Percentiles rank a stretch among this genome's conserved stretches.
Evolutionary conservation across 2,888 invertebrate species (phyloP).

Genomic region (Acanthosepion esculentum): DNA sequence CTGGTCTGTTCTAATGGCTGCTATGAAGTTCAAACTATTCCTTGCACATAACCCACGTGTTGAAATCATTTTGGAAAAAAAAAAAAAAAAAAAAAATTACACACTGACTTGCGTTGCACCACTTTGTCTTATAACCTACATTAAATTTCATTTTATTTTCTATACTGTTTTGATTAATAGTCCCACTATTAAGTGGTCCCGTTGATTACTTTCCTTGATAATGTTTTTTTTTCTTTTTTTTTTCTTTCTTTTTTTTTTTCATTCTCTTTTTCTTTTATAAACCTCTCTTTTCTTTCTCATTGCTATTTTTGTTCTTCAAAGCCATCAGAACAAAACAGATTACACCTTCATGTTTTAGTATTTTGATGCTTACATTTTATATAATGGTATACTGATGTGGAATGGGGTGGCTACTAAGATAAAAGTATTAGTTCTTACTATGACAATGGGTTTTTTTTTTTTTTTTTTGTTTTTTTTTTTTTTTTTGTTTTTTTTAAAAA

Average conservation of each 20-base stretch:
- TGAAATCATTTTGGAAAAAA: neutral
- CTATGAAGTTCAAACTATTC: conserved; percentile 22
- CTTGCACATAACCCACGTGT: conserved; percentile 33
- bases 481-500: too few species aligned
- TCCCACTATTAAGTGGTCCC: neutral
- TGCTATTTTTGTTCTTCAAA: neutral
- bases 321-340: conserved; percentile 1
- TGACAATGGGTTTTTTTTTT: too few species aligned
- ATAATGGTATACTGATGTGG: too few species aligned
- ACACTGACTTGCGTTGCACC: conserved; percentile 14
- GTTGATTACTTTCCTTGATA: neutral
- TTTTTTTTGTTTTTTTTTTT: too few species aligned
- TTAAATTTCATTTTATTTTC: neutral
- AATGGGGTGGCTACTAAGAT: too few species aligned
- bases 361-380: neutral
- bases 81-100: neutral
- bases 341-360: neutral
- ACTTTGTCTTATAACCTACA: neutral
- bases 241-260: too few species aligned
- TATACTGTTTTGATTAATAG: neutral
- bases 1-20: conserved; percentile 13
- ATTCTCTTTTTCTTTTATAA: neutral
- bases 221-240: neutral
- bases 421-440: neutral
- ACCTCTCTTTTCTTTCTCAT: neutral